These are phyloP conservation scores for Apocheima hispidaria DNA, from an alignment of 2,888 invertebrate genomes.

Conservation along the genomic window DNA sequence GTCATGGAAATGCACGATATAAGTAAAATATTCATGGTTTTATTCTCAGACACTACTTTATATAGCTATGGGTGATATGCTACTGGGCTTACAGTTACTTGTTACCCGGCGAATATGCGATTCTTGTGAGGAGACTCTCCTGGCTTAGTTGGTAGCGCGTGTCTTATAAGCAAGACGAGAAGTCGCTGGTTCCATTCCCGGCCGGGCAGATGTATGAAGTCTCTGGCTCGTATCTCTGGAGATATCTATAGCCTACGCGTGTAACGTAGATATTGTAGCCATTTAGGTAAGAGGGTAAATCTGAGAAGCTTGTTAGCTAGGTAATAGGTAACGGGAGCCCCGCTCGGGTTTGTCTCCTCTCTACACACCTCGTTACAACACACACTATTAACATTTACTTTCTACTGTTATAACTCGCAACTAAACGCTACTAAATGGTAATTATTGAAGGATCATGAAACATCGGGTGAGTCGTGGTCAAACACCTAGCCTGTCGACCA, in stretches of 20 bases:
- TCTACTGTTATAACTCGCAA: neutral
- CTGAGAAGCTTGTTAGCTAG: conserved; percentile 1
- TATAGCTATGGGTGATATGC: neutral
- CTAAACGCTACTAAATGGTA: neutral
- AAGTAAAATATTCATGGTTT: too few species aligned
- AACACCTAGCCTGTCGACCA: too few species aligned
- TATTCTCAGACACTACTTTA: neutral
- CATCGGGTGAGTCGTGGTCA: too few species aligned
- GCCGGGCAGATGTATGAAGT: too few species aligned
- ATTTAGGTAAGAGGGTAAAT: neutral
- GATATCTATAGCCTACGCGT: neutral
- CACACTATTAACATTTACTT: neutral
- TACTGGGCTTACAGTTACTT: too few species aligned
- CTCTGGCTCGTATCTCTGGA: too few species aligned
- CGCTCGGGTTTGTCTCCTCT: neutral
- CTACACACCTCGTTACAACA: neutral
- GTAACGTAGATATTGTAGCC: neutral
- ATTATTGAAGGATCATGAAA: neutral
- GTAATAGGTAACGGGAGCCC: conserved; percentile 8
- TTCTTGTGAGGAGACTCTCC: too few species aligned
- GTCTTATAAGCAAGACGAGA: too few species aligned
- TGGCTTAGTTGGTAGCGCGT: too few species aligned
- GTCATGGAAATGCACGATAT: too few species aligned
- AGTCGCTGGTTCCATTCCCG: too few species aligned
- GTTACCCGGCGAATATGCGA: too few species aligned